A percentile compares a stretch with the other conserved stretches of the same genome.
These are phyloP conservation scores for Encarsia formosa DNA, from an alignment of 2,888 invertebrate genomes.

Conservation along the genomic window DNA sequence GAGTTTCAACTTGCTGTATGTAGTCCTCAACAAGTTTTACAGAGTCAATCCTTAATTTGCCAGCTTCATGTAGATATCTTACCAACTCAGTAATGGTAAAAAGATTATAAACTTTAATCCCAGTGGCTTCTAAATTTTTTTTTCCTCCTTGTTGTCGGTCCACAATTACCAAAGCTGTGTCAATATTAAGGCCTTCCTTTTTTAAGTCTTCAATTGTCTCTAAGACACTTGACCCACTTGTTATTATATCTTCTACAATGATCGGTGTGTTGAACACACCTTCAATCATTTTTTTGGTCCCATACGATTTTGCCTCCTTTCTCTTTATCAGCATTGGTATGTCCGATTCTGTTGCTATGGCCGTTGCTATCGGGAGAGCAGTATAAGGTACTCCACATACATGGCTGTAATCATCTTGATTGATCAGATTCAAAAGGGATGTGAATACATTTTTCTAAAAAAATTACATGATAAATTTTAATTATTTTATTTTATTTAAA, in stretches of 20 bases:
- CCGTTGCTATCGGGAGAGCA: constrained; percentile 89
- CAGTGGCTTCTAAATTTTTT: constrained; percentile 64
- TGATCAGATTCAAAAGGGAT: no score
- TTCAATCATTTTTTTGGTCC: constrained; percentile 93
- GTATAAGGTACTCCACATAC: constrained; percentile 97
- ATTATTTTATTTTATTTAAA: no score
- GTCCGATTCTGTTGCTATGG: constrained; percentile 68
- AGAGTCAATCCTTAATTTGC: constrained; percentile 59
- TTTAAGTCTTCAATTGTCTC: constrained; percentile 79
- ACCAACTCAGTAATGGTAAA: constrained; percentile 66
- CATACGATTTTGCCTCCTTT: constrained; percentile 91
- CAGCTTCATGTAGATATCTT: constrained; percentile 58
- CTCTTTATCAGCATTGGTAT: constrained; percentile 87
- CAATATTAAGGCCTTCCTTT: constrained; percentile 63
- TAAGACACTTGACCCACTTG: constrained; percentile 87
- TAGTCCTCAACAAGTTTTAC: constrained; percentile 58
- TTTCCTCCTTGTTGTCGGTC: constrained; percentile 90
- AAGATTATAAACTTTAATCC: constrained; percentile 67
- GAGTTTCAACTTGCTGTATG: constrained; percentile 56
- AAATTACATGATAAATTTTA: no score
- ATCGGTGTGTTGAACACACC: constrained; percentile 82
- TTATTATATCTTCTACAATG: constrained; percentile 91
- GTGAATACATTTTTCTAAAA: no score
- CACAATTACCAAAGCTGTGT: constrained; percentile 79
- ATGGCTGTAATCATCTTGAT: no score